phyloP scores from a whole-genome alignment of 2,113 vertebrate species.

The Cnemophilus loriae region DNA sequence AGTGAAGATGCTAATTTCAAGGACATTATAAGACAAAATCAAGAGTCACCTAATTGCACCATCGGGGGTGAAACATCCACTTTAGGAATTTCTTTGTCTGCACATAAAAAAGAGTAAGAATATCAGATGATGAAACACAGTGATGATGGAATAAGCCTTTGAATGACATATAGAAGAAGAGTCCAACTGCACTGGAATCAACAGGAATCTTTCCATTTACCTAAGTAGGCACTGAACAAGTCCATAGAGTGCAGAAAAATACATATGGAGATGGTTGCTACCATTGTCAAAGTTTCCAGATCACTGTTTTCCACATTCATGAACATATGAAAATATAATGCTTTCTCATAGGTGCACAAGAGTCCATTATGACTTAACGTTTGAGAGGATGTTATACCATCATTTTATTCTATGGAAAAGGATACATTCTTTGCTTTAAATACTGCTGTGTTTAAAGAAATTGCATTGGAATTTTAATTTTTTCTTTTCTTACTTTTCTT shows the following conservation, averaged over 20 bases:
- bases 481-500: not conserved
- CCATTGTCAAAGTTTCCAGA: not conserved
- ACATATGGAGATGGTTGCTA: not conserved
- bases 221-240: not conserved
- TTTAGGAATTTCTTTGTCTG: not conserved
- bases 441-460: not conserved
- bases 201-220: not conserved
- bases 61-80: not conserved
- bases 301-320: not conserved
- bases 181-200: not conserved
- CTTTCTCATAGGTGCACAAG: not conserved
- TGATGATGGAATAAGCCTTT: not conserved
- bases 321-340: not conserved
- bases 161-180: not conserved
- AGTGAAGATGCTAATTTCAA: not conserved
- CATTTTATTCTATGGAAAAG: not conserved
- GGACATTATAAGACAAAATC: not conserved
- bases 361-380: not conserved
- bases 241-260: not conserved
- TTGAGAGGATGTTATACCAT: not conserved
- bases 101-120: not conserved
- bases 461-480: not conserved
- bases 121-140: not conserved
- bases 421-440: not conserved
- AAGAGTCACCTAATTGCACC: not conserved